Evolutionary conservation across 2,797 vertebrate species (phyloP), one percentile per base, ranked within the genome.

Genomic region (Nasua narica): DNA sequence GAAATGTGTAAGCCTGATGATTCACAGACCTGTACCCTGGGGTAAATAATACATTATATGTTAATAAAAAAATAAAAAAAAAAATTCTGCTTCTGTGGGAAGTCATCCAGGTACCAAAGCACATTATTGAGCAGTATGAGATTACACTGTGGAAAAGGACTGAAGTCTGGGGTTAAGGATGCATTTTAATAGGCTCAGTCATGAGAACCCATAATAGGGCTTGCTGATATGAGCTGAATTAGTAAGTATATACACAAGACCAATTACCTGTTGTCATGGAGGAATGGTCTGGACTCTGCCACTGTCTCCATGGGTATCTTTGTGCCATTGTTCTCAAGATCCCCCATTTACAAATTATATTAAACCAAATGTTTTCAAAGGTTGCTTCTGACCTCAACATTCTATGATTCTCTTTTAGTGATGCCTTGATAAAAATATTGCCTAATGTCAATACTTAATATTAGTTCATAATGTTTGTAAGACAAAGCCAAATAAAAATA

Each of bases 291-390:
- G n/a, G 29, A 86, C 21, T 93, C n/a, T 81, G 32, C 35, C 84
- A 84, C 56, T 77, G 67, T 86, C 23, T 89, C 76, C 37, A 52
- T 86, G 79, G 23, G 18, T 93, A 79, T 69, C 29, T 67, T 86
- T 18, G 8, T 19, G 50, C 88, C 27, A 89, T 91, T 95, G 48
- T 94, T 93, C 37, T 93, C 50, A 87, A 93, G 69, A 84, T 79
- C 67, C 18, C 9, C 40, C 43, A 46, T 93, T 91, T 93, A 69
- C 14, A 95, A 89, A 93, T 35, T 10, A 91, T 7, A 89, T 78
- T 82, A 88, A 95, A 94, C 7, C n/a, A 67, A 60, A 93, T 78
- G 11, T 32, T 91, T 95, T 87, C 88, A 96, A 95, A 91, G 25
- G 16, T 92, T 54, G 40, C 25, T 78, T 93, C n/a, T 93, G 74